A percentile compares a stretch with the other conserved stretches of the same genome.
These are phyloP conservation scores for Rhopalosiphum padi DNA, from an alignment of 1,140 invertebrate genomes.

Conservation along the genomic window DNA sequence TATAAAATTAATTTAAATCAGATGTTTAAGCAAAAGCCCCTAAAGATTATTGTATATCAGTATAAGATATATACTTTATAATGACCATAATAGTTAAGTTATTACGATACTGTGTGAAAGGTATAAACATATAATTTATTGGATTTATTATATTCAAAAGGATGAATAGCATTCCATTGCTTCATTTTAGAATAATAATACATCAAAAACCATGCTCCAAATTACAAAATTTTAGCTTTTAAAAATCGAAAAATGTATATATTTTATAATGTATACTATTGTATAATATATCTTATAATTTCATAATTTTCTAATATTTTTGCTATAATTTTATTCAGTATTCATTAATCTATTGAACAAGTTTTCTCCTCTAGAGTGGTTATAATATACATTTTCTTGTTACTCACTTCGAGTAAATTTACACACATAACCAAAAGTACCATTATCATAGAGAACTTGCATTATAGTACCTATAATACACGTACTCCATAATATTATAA, in stretches of 20 bases:
- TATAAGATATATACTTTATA: neutral
- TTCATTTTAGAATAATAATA: neutral
- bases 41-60: neutral
- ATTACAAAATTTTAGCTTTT: neutral
- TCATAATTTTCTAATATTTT: neutral
- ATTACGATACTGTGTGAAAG: neutral
- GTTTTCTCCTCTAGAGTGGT: neutral
- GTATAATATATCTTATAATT: neutral
- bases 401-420: neutral
- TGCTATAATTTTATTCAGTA: neutral
- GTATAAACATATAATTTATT: neutral
- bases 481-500: neutral
- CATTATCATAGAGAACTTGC: slow-evolving; percentile 13
- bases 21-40: neutral
- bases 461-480: neutral
- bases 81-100: neutral
- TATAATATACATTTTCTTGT: neutral
- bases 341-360: neutral
- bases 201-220: neutral
- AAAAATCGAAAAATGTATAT: neutral
- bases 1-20: neutral
- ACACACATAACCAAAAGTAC: neutral
- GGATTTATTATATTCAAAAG: neutral
- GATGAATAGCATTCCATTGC: neutral
- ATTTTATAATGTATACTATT: neutral